Percentiles rank a stretch among this genome's conserved stretches.
Conservation (phyloP, 2,113 vertebrate species). For the Tonatia bakeri region DNA sequence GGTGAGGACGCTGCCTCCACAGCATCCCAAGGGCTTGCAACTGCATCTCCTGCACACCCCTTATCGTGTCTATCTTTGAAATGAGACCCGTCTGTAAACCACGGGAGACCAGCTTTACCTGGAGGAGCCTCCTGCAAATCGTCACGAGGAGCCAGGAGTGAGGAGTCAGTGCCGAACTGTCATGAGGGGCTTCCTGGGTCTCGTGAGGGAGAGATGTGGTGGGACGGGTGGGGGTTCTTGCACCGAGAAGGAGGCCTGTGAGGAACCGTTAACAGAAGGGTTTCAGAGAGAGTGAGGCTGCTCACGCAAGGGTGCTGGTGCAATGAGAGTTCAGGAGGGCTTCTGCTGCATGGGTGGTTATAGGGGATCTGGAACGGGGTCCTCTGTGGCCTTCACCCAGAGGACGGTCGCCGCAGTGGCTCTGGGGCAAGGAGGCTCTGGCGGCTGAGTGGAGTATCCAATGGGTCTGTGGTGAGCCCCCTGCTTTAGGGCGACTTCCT, state of each 20-base stretch:
- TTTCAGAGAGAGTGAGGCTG: not conserved
- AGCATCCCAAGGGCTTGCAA: no score
- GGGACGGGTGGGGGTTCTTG: no score
- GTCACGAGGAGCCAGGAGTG: not conserved
- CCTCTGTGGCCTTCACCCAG: not conserved
- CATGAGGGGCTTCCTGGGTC: not conserved
- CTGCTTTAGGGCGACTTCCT: no score
- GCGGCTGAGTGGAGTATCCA: no score
- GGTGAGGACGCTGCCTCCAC: no score
- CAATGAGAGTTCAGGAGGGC: not conserved
- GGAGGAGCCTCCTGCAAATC: not conserved
- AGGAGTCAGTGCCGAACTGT: not conserved
- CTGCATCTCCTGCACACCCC: no score
- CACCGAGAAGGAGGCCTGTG: not conserved
- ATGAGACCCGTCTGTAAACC: not conserved
- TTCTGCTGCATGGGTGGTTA: no score
- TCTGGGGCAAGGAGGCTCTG: not conserved
- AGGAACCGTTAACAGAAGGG: no score
- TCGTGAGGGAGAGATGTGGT: not conserved
- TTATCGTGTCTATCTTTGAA: no score
- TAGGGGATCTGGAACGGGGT: no score
- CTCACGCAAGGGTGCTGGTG: not conserved
- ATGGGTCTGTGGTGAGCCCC: no score
- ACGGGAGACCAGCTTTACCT: not conserved
- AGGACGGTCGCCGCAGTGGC: no score